Conservation (phyloP, 2,797 vertebrate genomes). For the Myioborus miniatus region DNA sequence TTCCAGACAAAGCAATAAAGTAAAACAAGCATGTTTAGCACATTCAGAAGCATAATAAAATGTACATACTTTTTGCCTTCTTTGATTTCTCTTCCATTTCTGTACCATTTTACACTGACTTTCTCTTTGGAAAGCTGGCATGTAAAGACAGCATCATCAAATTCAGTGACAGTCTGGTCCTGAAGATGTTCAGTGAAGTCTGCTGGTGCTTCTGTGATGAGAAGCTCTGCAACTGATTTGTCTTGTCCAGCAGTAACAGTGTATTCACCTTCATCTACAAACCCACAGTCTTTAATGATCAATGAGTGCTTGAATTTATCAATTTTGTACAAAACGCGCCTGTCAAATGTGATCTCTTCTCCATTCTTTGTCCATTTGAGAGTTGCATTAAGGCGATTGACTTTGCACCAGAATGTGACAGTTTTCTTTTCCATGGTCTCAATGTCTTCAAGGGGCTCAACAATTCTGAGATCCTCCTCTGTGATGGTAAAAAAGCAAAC, state of each 20-base stretch:
- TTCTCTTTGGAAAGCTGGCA: conserved; percentile 96
- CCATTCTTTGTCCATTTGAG: conserved; percentile 93
- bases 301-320: conserved; percentile 95
- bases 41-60: not conserved
- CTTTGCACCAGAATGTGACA: conserved; percentile 94
- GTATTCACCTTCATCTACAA: conserved; percentile 95
- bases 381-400: conserved; percentile 89
- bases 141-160: conserved; percentile 91
- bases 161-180: conserved; percentile 96
- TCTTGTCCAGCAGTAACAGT: conserved; percentile 86
- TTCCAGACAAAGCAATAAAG: not conserved
- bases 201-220: conserved; percentile 95
- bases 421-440: conserved; percentile 97
- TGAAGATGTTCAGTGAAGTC: conserved; percentile 89
- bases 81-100: conserved; percentile 93
- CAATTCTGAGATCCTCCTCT: conserved; percentile 93
- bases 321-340: conserved; percentile 86
- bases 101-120: conserved; percentile 94
- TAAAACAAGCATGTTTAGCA: not conserved
- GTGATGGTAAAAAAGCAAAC: conserved; percentile 14
- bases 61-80: conserved; percentile 90
- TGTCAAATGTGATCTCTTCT: conserved; percentile 86
- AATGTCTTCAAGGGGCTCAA: conserved; percentile 92
- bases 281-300: conserved; percentile 91
- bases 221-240: conserved; percentile 91